Conservation (phyloP, 2,888 invertebrate species). For the Gari tellinella region DNA sequence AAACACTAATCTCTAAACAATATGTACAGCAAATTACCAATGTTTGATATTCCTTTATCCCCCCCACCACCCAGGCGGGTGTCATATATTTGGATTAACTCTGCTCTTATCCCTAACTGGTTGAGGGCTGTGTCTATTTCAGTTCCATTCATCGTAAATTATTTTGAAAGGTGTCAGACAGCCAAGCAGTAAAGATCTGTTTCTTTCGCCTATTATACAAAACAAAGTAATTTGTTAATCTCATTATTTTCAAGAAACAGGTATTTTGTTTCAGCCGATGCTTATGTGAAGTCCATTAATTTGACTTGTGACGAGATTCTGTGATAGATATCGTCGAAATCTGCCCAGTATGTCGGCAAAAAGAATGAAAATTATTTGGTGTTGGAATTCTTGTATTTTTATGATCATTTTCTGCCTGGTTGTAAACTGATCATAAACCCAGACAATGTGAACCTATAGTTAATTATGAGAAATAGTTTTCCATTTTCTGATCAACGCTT, state of each 20-base stretch:
- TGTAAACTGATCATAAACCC: slow-evolving; percentile 7
- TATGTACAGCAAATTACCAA: no score
- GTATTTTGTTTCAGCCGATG: slow-evolving; percentile 39
- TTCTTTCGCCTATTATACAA: slow-evolving; percentile 40
- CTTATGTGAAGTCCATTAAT: slow-evolving; percentile 45
- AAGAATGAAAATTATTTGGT: slow-evolving; percentile 37
- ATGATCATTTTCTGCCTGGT: slow-evolving; percentile 3
- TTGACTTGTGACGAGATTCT: slow-evolving; percentile 54
- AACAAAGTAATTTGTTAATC: slow-evolving; percentile 56
- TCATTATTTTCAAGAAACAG: slow-evolving; percentile 34
- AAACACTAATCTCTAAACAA: no score
- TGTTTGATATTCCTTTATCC: no score
- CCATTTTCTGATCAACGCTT: no score
- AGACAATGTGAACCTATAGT: not conserved
- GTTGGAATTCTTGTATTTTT: slow-evolving; percentile 39
- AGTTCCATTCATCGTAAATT: slow-evolving; percentile 2
- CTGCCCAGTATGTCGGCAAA: slow-evolving; percentile 9
- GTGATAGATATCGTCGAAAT: slow-evolving; percentile 43
- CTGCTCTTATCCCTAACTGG: no score
- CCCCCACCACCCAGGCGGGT: no score
- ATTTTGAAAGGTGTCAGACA: slow-evolving; percentile 42
- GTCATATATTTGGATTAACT: no score
- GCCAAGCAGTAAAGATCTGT: slow-evolving; percentile 20
- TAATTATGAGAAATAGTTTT: not conserved
- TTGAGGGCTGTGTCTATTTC: no score